Evolutionary conservation across 2,797 vertebrate species (phyloP), one percentile per base, ranked within the genome.

Genomic region (Rhinoraja longicauda): DNA sequence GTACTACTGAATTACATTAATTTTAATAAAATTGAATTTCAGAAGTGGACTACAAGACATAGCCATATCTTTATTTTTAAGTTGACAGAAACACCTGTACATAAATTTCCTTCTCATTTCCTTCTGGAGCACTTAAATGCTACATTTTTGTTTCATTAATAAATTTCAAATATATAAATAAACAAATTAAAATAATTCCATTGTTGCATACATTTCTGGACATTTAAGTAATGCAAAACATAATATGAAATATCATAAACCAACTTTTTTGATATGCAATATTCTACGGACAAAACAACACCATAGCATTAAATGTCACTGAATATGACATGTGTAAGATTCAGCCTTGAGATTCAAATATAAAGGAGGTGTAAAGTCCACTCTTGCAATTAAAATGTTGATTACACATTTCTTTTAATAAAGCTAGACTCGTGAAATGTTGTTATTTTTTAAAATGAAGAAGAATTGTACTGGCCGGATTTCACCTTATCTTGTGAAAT

Each of bases 401-500:
- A 70, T 29, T 92, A 36, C 29, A 57, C 12, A 6, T 26, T 0
- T 91, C 45, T 57, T 53, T 53, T 5, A 53, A 57, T 53, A 73
- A 91, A 73, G 12, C 73, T 45, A 29, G 2, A 75, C 24, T 17
- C 19, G 72, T 13, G 13, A 73, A 9, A 45, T 92, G 39, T 32
- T 92, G 39, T 32, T 70, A 53, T n/a, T 92, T 75, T 75, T 9
- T 26, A 92, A 7, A 57, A 19, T 45, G 57, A 92, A 92, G 12
- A 13, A 57, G 45, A 75, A 75, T 75, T 15, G 1, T 75, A 53
- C 45, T 45, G 26, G 4, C 0, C 92, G 70, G 26, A 92, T 45
- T 75, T 92, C 70, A 92, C 70, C 90, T 75, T 75, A 57, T 57
- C 90, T 53, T n/a, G 70, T 75, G 39, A 92, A 73, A 92, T n/a